Base-by-base conservation (phyloP, 2,888 invertebrate species). In the Physocephala rufipes region DNA sequence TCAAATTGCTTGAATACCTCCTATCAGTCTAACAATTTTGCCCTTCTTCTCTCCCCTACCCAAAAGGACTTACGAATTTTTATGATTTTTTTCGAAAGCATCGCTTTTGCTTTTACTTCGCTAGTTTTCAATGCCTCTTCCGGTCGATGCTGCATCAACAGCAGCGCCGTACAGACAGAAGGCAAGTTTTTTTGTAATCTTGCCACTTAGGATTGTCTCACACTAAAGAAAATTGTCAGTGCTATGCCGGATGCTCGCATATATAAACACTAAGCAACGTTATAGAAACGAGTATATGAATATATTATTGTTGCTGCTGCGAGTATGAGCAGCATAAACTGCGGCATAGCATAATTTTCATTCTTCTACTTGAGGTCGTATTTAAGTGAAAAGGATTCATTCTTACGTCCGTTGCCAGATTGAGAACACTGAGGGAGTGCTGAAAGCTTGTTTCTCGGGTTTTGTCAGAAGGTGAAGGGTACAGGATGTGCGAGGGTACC, bases 91-190 rank as follows among this genome's bases (percentile, higher is more conserved):
- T 51, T 16, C 28, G 13, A 16, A 19, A 47, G n/a, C 16, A 51
- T 19, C n/a, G 30, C 21, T 24, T 63, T 70, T 63, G 55, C 53
- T 51, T 36, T 61, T 51, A 7, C 30, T 13, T 61, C 55, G 58
- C 47, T 45, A 55, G 58, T 30, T 45, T 51, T 58, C 68, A 53
- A 68, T 61, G 59, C 51, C 47, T 49, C 47, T 68, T 53, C 36
- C 61, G 59, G 53, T n/a, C 63, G 26, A 21, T 47, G 55, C 63
- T 61, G 74, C 64, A 61, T 65, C 47, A 71, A 74, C 75, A 73
- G 64, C 78, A 77, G 73, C 70, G 72, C 71, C 72, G 73, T 24
- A 51, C 73, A 63, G 51, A 58, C 74, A 62, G 19, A 43, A 43
- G 45, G 51, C 45, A 66, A 62, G 63, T 67, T 51, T 59, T 66